Percentiles rank a stretch among this genome's conserved stretches.
Evolutionary conservation across 2,113 vertebrate species (phyloP).

Genomic region (Cyanocitta stelleri): DNA sequence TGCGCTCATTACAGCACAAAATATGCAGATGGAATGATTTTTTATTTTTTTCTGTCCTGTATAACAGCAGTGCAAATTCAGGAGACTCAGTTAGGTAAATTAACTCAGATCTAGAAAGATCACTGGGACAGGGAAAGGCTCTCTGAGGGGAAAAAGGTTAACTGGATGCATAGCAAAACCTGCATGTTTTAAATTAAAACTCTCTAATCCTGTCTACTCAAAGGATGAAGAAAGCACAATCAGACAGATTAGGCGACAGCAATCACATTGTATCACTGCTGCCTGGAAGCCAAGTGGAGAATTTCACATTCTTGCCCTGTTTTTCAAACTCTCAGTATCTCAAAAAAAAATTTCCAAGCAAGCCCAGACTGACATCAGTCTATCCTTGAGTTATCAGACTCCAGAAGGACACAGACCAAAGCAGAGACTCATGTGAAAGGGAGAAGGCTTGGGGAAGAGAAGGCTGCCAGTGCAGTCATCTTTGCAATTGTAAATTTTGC

Average conservation of each 20-base stretch:
- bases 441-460: background rate
- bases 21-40: background rate
- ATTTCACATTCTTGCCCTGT: background rate
- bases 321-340: background rate
- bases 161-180: constrained; percentile 36
- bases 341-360: background rate
- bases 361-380: background rate
- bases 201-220: constrained; percentile 32
- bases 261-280: background rate
- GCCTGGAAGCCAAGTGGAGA: background rate
- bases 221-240: constrained; percentile 47
- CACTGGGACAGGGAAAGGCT: background rate
- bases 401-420: background rate
- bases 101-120: constrained; percentile 24
- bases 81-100: constrained; percentile 17
- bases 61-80: constrained; percentile 20
- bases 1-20: background rate
- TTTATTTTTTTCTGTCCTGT: background rate
- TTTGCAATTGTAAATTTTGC: background rate
- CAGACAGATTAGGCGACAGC: background rate
- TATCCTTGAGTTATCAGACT: background rate
- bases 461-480: background rate
- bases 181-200: constrained; percentile 49
- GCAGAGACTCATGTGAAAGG: background rate
- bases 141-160: constrained; percentile 38